These are phyloP conservation scores for Acrocephalus arundinaceus DNA, from an alignment of 2,113 vertebrate genomes.

Conservation along the genomic window DNA sequence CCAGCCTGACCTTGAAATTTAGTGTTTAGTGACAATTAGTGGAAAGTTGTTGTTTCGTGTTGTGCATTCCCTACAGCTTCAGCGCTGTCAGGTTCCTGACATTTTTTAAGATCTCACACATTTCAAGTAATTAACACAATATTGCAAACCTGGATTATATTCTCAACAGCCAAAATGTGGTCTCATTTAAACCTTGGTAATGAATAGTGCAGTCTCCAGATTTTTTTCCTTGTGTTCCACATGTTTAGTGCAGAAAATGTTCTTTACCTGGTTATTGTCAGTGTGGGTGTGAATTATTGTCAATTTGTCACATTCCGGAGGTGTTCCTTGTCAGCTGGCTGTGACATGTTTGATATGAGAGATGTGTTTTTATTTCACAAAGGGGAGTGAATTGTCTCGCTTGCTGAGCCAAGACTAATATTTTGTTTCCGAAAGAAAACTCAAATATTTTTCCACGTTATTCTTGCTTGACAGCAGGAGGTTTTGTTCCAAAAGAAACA, in stretches of 20 bases:
- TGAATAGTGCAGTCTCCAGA: not conserved
- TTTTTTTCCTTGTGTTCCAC: not conserved
- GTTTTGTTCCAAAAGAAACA: conserved; percentile 77
- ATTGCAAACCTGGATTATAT: not conserved
- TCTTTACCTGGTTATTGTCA: conserved; percentile 69
- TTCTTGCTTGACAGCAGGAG: conserved; percentile 71
- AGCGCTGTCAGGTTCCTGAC: not conserved
- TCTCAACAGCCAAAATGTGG: not conserved
- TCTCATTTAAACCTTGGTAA: not conserved
- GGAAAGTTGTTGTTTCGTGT: not conserved
- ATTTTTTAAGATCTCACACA: not conserved
- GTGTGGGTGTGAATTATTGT: conserved; percentile 27
- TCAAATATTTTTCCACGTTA: conserved; percentile 74
- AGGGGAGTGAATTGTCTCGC: conserved; percentile 70
- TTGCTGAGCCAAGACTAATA: conserved; percentile 79
- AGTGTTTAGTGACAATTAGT: not conserved
- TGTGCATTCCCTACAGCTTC: not conserved
- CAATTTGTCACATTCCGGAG: conserved; percentile 58
- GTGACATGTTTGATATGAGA: conserved; percentile 60
- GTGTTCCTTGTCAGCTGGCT: conserved; percentile 65
- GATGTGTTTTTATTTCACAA: conserved; percentile 67
- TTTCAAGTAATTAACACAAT: not conserved
- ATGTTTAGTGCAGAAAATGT: not conserved
- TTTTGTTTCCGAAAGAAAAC: conserved; percentile 78
- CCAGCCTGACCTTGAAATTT: not conserved